These are phyloP conservation scores for Trachops cirrhosus DNA, from an alignment of 2,797 vertebrate species.

Conservation along the genomic window DNA sequence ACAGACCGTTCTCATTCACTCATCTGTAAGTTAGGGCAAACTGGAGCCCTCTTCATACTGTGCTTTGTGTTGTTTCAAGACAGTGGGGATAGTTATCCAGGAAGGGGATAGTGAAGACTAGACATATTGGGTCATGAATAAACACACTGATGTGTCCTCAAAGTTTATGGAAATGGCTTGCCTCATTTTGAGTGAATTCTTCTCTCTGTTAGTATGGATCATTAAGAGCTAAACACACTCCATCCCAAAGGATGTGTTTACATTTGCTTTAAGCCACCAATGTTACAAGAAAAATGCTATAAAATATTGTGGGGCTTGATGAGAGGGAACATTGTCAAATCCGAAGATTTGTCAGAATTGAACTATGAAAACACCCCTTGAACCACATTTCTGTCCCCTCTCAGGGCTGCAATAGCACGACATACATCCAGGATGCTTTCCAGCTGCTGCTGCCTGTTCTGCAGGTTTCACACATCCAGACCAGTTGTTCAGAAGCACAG, in stretches of 20 bases:
- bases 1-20: background rate
- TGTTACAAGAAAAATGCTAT: background rate
- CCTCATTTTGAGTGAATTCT: background rate
- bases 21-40: background rate
- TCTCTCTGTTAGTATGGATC: background rate
- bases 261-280: background rate
- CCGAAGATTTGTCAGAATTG: background rate
- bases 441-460: conserved; percentile 95
- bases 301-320: background rate
- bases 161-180: background rate
- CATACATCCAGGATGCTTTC: conserved; percentile 95
- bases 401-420: conserved; percentile 94
- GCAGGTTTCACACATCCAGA: conserved; percentile 93
- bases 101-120: background rate
- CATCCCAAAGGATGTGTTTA: background rate
- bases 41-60: background rate
- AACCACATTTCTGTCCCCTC: conserved; percentile 40
- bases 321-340: background rate
- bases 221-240: background rate
- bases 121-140: background rate
- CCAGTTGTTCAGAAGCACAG: conserved; percentile 77
- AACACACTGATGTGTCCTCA: background rate
- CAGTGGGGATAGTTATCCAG: background rate
- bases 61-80: background rate
- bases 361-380: background rate